A percentile compares a stretch with the other conserved stretches of the same genome.
Conservation (phyloP, 2,113 vertebrate species). For the Oxygymnocypris stewartii region DNA sequence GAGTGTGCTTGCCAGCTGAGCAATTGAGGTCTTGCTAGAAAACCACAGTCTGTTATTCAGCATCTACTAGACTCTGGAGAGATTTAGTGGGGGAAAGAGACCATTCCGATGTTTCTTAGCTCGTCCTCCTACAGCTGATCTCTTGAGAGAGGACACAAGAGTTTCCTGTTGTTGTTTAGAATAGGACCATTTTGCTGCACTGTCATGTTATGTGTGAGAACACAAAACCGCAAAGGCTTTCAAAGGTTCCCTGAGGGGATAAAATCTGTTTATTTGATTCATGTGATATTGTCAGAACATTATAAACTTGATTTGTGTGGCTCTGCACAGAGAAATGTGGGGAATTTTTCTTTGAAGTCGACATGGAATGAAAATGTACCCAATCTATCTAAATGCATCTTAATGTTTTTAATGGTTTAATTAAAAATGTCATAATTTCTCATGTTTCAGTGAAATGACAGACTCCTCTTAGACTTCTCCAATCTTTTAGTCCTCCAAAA, state of each 20-base stretch:
- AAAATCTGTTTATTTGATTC: neutral
- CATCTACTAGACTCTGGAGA: neutral
- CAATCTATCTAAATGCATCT: neutral
- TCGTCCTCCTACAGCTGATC: neutral
- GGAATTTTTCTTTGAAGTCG: neutral
- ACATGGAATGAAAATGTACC: neutral
- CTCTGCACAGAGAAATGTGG: neutral
- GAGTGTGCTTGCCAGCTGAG: neutral
- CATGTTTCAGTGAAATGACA: neutral
- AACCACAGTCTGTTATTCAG: conserved; percentile 18
- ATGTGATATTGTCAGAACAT: neutral
- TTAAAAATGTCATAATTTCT: neutral
- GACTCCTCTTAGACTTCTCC: neutral
- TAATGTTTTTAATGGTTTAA: neutral
- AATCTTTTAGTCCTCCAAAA: neutral
- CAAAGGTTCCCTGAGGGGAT: neutral
- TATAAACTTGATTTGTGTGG: neutral
- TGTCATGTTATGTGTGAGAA: neutral
- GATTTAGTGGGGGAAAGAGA: neutral
- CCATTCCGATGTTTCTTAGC: neutral
- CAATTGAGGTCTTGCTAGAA: conserved; percentile 7
- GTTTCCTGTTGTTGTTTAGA: neutral
- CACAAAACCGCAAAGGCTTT: neutral
- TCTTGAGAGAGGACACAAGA: neutral
- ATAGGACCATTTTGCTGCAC: neutral